A percentile compares a stretch with the other conserved stretches of the same genome.
phyloP scores from a whole-genome alignment of 2,888 invertebrate genomes.

The Polydrusus pterygomalis region DNA sequence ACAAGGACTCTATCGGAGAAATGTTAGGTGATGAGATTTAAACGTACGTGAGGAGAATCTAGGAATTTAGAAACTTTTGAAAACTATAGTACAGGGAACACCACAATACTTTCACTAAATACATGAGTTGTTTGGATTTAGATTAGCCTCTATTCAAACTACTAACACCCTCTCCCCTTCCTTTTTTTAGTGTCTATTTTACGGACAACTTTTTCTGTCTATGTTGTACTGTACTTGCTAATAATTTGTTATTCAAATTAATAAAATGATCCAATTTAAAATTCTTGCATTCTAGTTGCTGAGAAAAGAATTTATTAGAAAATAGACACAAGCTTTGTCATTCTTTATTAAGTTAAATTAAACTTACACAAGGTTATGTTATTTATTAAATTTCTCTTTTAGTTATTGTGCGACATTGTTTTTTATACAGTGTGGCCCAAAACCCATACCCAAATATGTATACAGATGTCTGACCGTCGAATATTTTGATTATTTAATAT shows the following conservation, averaged over 20 bases:
- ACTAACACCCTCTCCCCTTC: constrained; percentile 1
- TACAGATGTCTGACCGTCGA: too few relatives aligned
- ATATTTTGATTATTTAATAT: too few relatives aligned
- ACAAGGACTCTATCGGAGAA: too few relatives aligned
- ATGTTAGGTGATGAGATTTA: too few relatives aligned
- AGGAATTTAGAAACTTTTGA: too few relatives aligned
- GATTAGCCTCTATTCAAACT: neutral
- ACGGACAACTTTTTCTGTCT: too few relatives aligned
- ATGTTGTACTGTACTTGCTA: neutral
- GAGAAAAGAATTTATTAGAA: constrained; percentile 24
- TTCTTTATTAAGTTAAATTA: constrained; percentile 26
- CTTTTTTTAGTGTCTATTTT: neutral
- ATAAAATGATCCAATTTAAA: constrained; percentile 17
- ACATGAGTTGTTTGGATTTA: neutral
- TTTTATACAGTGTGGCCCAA: neutral
- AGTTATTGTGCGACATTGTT: neutral
- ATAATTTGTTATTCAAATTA: constrained; percentile 18
- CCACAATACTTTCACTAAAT: too few relatives aligned
- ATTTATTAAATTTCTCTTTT: constrained; percentile 23
- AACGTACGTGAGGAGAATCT: too few relatives aligned
- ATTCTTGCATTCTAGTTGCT: constrained; percentile 17
- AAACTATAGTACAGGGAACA: too few relatives aligned
- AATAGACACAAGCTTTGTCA: constrained; percentile 13
- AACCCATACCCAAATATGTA: neutral
- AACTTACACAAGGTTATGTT: constrained; percentile 7